phyloP scores from a whole-genome alignment of 2,113 vertebrate species.

The Piliocolobus tephrosceles region DNA sequence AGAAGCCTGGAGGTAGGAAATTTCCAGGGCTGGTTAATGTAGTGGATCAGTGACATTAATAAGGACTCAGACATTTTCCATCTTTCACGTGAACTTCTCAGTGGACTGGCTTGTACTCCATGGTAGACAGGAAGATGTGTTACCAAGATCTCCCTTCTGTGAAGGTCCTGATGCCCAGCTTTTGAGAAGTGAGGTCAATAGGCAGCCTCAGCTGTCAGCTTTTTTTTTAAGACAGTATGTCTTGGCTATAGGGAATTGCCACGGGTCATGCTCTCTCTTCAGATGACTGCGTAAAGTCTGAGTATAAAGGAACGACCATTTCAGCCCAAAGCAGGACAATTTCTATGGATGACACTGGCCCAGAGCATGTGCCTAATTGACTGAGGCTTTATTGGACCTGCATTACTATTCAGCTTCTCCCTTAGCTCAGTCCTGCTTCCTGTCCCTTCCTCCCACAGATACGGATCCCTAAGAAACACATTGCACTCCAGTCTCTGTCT shows the following conservation, averaged over 20 bases:
- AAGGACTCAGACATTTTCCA: not conserved
- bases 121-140: not conserved
- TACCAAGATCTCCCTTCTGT: not conserved
- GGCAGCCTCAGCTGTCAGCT: not conserved
- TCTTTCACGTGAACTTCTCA: not conserved
- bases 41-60: not conserved
- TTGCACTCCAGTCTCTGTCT: not conserved
- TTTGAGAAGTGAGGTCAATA: not conserved
- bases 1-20: not conserved
- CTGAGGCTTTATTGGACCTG: not conserved
- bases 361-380: not conserved
- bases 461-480: not conserved
- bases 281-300: not conserved
- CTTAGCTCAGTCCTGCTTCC: not conserved
- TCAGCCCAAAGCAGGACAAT: not conserved
- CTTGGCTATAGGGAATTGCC: not conserved
- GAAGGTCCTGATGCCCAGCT: not conserved
- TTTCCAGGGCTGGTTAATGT: not conserved
- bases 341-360: not conserved
- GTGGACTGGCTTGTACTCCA: not conserved
- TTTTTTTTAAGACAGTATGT: not conserved
- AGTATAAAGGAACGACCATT: not conserved
- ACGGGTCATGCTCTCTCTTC: not conserved
- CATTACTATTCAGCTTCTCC: not conserved
- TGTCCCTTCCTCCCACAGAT: not conserved